Conservation (phyloP, 1,140 invertebrate species). For the Ceratina calcarata region DNA sequence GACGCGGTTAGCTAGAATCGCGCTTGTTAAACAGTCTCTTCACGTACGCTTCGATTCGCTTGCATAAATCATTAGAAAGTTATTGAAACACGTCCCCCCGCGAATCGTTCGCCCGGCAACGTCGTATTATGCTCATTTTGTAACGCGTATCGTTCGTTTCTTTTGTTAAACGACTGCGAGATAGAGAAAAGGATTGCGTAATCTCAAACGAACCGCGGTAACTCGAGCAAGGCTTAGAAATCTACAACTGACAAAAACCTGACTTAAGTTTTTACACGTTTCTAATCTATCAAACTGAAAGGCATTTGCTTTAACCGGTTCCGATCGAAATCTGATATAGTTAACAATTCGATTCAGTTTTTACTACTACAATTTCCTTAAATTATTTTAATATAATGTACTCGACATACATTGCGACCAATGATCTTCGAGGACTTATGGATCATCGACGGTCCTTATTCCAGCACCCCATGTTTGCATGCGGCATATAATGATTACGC, state of each 20-base stretch:
- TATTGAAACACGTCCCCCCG: conserved; percentile 18
- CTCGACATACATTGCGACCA: too few relatives aligned
- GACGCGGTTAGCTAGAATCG: background rate
- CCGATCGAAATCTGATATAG: background rate
- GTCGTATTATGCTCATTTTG: conserved; percentile 21
- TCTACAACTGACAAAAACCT: conserved; percentile 27
- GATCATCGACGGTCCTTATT: background rate
- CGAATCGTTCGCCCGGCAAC: background rate
- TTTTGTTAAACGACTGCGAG: conserved; percentile 1
- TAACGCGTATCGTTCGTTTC: conserved; percentile 28
- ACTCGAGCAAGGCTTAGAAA: conserved; percentile 32
- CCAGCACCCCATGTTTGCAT: background rate
- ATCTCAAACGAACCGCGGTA: conserved; percentile 3
- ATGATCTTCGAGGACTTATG: background rate
- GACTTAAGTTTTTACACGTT: background rate
- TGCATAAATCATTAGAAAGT: conserved; percentile 50
- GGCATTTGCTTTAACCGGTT: background rate
- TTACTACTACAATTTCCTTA: background rate
- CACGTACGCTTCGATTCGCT: conserved; percentile 33
- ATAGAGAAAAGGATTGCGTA: conserved; percentile 23
- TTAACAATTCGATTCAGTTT: background rate
- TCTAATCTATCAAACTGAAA: conserved; percentile 7
- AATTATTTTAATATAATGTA: too few relatives aligned
- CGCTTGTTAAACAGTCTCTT: conserved; percentile 4
- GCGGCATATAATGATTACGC: conserved; percentile 26